Percentiles rank a stretch among this genome's conserved stretches.
Evolutionary conservation across 2,113 vertebrate genomes (phyloP).

Genomic region (Anser cygnoides): DNA sequence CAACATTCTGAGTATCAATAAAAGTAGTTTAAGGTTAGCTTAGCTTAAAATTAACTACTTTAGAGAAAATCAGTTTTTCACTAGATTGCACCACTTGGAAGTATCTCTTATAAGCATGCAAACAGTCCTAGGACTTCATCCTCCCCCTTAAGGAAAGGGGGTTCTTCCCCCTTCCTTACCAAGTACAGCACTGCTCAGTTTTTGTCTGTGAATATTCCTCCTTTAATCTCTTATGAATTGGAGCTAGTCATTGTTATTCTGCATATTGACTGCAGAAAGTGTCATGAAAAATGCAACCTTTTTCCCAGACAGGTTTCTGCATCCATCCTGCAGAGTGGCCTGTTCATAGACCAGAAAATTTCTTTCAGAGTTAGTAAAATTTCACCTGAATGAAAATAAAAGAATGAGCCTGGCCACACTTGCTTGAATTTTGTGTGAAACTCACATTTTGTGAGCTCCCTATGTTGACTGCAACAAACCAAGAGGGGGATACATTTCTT

Average conservation of each 20-base stretch:
- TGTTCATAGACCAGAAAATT: not conserved
- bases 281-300: not conserved
- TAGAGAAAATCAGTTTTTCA: not conserved
- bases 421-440: not conserved
- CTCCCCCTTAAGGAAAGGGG: not conserved
- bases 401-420: not conserved
- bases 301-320: accelerated
- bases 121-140: not conserved
- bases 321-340: not conserved
- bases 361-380: not conserved
- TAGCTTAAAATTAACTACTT: not conserved
- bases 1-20: not conserved
- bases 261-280: not conserved
- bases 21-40: not conserved
- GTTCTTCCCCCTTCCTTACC: not conserved
- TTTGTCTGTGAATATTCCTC: not conserved
- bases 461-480: not conserved
- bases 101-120: not conserved
- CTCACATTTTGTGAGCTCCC: not conserved
- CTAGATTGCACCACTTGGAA: not conserved
- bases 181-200: not conserved
- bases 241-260: not conserved
- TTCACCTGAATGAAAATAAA: not conserved
- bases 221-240: not conserved
- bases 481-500: not conserved